These are phyloP conservation scores for Leucosticte australis DNA, from an alignment of 2,113 vertebrate genomes.

Conservation along the genomic window DNA sequence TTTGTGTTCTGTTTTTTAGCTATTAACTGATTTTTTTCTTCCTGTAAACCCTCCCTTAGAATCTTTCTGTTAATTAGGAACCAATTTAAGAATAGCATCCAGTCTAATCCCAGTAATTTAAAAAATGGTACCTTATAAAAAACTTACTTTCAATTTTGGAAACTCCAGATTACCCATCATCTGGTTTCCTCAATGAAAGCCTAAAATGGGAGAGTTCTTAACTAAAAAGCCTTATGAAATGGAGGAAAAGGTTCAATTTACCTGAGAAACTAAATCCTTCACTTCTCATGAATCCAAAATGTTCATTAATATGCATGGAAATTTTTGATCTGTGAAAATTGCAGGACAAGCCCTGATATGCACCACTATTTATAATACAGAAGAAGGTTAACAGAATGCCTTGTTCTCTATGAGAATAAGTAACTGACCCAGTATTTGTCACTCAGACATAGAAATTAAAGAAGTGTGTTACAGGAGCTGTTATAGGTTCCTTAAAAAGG, in stretches of 20 bases:
- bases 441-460: neutral
- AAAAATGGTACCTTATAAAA: neutral
- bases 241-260: neutral
- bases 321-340: neutral
- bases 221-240: neutral
- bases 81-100: neutral
- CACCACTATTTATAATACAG: neutral
- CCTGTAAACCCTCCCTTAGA: neutral
- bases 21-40: neutral
- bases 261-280: neutral
- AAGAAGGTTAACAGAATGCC: neutral
- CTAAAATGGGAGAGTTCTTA: neutral
- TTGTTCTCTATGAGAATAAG: neutral
- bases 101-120: neutral
- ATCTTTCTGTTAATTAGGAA: neutral
- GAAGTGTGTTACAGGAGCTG: rapidly evolving
- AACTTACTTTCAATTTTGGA: neutral
- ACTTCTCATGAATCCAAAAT: neutral
- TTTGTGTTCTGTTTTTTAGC: neutral
- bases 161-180: neutral
- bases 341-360: neutral
- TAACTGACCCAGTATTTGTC: neutral
- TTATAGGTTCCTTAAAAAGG: neutral
- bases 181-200: neutral
- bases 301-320: neutral